phyloP scores from a whole-genome alignment of 2,113 vertebrate species.

The Leiothrix lutea region DNA sequence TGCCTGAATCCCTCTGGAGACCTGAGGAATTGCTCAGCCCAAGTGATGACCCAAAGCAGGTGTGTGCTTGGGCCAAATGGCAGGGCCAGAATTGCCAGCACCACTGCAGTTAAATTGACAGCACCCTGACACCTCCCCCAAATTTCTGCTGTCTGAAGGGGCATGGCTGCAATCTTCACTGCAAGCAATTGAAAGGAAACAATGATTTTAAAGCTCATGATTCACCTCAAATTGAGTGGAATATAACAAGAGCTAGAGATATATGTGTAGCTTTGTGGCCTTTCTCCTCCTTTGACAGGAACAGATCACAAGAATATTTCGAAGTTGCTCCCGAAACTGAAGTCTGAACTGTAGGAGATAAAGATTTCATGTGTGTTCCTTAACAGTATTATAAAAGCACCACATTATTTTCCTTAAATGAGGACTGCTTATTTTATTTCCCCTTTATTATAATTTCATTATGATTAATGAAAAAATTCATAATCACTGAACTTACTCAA shows the following conservation, averaged over 20 bases:
- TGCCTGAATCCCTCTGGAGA: background rate
- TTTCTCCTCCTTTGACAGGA: background rate
- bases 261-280: background rate
- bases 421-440: background rate
- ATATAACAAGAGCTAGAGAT: background rate
- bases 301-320: background rate
- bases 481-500: background rate
- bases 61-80: accelerated
- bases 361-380: background rate
- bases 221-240: background rate
- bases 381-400: background rate
- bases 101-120: background rate
- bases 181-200: background rate
- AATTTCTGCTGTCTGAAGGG: background rate
- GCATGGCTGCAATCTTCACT: background rate
- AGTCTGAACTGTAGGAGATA: background rate
- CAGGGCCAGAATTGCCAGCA: background rate
- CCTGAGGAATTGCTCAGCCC: background rate
- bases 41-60: accelerated
- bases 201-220: background rate
- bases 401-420: background rate
- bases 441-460: background rate
- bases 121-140: background rate
- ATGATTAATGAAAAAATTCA: background rate
- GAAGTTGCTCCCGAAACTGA: background rate